A percentile compares a stretch with the other conserved stretches of the same genome.
These are phyloP conservation scores for Hyposmocoma kahamanoa DNA, from an alignment of 1,140 invertebrate species.

Conservation along the genomic window DNA sequence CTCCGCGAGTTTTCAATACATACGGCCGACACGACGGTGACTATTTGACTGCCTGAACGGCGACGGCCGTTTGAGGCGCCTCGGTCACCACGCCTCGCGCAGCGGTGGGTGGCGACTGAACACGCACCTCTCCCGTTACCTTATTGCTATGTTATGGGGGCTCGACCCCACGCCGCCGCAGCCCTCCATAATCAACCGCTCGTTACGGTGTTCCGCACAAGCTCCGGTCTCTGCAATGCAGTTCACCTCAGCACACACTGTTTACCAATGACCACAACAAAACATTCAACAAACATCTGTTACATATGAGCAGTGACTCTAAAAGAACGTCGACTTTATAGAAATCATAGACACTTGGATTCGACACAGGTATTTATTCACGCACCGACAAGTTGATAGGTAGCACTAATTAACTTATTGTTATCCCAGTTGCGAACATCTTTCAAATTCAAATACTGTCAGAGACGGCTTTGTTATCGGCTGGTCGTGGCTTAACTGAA, in stretches of 20 bases:
- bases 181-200: constrained; percentile 39
- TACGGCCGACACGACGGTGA: constrained; percentile 47
- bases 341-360: neutral
- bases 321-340: neutral
- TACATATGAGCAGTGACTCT: neutral
- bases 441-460: constrained; percentile 33
- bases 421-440: constrained; percentile 23
- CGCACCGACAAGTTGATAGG: neutral
- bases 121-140: constrained; percentile 66
- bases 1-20: constrained; percentile 41
- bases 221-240: constrained; percentile 12
- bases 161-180: constrained; percentile 59
- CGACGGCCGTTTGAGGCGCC: constrained; percentile 26
- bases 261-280: neutral
- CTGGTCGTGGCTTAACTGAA: constrained; percentile 39
- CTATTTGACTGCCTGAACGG: constrained; percentile 51
- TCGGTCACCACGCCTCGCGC: constrained; percentile 53
- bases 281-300: neutral
- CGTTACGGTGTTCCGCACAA: constrained; percentile 32
- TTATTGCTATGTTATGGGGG: constrained; percentile 66
- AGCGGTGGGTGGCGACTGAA: constrained; percentile 57
- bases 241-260: neutral
- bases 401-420: constrained; percentile 19
- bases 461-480: constrained; percentile 30
- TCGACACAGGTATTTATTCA: constrained; percentile 3